Percentiles rank a stretch among this genome's conserved stretches.
Conservation (phyloP, 2,888 invertebrate species). For the Tinea pellionella region DNA sequence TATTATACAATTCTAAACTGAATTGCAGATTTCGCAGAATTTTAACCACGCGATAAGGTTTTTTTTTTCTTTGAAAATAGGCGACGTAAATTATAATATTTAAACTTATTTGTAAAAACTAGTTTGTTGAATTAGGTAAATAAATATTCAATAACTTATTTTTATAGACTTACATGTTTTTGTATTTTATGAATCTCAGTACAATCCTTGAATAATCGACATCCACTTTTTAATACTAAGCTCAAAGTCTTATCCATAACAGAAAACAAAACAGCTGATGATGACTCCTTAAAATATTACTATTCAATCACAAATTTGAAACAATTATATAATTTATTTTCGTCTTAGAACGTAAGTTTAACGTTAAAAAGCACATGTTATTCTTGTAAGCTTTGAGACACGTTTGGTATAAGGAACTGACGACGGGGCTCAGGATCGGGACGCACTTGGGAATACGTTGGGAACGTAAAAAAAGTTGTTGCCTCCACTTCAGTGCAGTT, state of each 20-base stretch:
- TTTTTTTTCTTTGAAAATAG: no score
- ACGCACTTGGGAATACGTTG: constrained; percentile 46
- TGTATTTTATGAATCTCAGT: constrained; percentile 34
- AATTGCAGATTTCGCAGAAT: no score
- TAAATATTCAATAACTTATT: constrained; percentile 6
- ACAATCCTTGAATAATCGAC: constrained; percentile 57
- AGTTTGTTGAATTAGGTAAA: no score
- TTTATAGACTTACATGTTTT: constrained; percentile 43
- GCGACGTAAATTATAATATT: no score
- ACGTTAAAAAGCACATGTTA: constrained; percentile 1
- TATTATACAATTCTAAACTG: no score
- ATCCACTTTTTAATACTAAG: constrained; percentile 50
- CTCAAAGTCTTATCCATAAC: constrained; percentile 8
- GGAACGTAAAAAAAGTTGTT: constrained; percentile 58
- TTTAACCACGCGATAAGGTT: no score
- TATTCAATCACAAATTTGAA: not conserved
- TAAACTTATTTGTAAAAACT: no score
- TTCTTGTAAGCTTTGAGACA: not conserved
- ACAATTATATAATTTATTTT: not conserved
- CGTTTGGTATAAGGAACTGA: constrained; percentile 9
- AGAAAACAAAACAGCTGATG: not conserved
- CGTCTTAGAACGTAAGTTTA: not conserved
- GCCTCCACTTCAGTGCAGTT: constrained; percentile 41
- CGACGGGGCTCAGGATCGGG: constrained; percentile 28
- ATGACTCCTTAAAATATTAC: not conserved